Base-by-base conservation (phyloP, 2,113 vertebrate genomes). In the Seriola quinqueradiata region DNA sequence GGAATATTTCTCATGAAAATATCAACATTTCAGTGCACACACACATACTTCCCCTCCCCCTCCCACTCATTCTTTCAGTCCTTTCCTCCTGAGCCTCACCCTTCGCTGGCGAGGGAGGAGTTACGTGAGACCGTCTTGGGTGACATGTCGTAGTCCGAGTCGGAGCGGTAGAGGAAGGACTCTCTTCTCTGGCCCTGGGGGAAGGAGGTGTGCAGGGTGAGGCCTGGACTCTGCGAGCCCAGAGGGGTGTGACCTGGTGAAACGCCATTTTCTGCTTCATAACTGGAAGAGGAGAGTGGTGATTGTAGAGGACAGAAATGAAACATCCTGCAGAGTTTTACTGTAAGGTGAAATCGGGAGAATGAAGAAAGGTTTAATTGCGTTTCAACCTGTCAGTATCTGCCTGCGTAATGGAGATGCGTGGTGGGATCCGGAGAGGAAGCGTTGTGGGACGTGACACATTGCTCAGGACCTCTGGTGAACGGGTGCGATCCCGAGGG, bases 101-200 rank as follows among this genome's bases (percentile, higher is more conserved):
- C 93, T 92, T 99, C 97, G 0, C 97, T 97, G 92, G 96, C 95
- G 1, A 95, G 92, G n/a, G 97, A 98, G 5, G 97, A 97, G 91
- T 97, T 98, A 38, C 97, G 94, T 17, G 97, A 98, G 88, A 96
- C 94, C 12, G 95, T 93, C 74, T 97, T 97, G 2, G 97, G 96
- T 0, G 97, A 97, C 86, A 98, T 95, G 85, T 98, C 97, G 0
- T 96, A 97, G 93, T 97, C 97, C 0, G 97, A 97, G 93, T 98
- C 97, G 0, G 97, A 97, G 38, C 97, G 96, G 92, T 99, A 98
- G 3, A 99, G 96, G 95, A 98, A 99, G 82, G 97, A 98, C 88
- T 97, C 97, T 0, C 97, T 92, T 55, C 97, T 95, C 89, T 97
- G 97, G 72, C 95, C 92, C 10, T 96, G 96, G 8, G 94, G 89